Evolutionary conservation across 1,140 invertebrate genomes (phyloP).

Genomic region (Zaprionus ornatus): DNA sequence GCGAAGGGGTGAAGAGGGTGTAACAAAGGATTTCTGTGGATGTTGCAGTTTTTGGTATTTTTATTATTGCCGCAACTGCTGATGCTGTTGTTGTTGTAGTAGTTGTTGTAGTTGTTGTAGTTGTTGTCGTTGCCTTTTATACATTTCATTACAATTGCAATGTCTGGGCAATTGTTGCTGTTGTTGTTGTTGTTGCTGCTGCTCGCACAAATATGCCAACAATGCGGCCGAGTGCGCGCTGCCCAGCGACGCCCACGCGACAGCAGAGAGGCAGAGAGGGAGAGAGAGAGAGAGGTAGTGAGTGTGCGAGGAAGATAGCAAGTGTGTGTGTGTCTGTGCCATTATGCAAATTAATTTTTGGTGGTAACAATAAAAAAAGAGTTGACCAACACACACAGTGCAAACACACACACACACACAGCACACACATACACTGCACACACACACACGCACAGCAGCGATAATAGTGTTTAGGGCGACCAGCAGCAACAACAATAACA

Average conservation of each 20-base stretch:
- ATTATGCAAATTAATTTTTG: conserved; percentile 82
- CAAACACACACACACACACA: conserved; percentile 20
- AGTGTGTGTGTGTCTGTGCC: conserved; percentile 26
- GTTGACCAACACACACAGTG: conserved; percentile 38
- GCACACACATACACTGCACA: neutral
- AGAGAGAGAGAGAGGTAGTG: neutral
- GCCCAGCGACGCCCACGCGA: neutral
- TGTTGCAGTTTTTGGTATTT: conserved; percentile 5
- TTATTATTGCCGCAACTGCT: neutral
- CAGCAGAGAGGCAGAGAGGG: neutral
- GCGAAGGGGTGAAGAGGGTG: neutral
- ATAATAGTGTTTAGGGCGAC: conserved; percentile 66
- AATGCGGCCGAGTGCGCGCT: neutral
- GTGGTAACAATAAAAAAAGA: conserved; percentile 58
- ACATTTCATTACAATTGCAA: conserved; percentile 28
- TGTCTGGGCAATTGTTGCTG: conserved; percentile 3
- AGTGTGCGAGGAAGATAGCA: too few relatives aligned
- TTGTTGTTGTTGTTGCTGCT: neutral
- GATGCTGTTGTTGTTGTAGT: neutral
- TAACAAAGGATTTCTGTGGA: neutral
- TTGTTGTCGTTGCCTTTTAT: neutral
- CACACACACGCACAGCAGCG: conserved; percentile 29
- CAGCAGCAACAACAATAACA: conserved; percentile 36
- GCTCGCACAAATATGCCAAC: conserved; percentile 19
- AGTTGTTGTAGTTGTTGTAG: neutral